Evolutionary conservation across 2,888 invertebrate genomes (phyloP), one percentile per base, ranked within the genome.

Genomic region (Stomorhina lunata): DNA sequence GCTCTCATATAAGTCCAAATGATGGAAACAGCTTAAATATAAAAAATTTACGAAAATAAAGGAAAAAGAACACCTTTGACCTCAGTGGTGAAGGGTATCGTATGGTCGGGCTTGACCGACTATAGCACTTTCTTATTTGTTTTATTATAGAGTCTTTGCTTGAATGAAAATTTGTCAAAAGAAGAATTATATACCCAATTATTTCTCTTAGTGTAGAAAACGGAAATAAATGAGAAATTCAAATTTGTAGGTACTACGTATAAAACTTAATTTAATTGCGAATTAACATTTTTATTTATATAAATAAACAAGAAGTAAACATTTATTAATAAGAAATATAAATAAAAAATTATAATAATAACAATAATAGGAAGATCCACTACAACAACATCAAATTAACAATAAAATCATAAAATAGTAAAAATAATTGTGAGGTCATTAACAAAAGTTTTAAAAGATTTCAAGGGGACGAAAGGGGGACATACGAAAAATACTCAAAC

Each of bases 371-470:
- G 6, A 15, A 15, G 6, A 40, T 22, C 15, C n/a, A 55, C 6
- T 71, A 63, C 20, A 37, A 63, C 15, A 37, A 53, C 9, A 50
- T 29, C 2, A 29, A 53, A n/a, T 6, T 2, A 34, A 2, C 25
- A 45, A 71, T 15, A 27, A 57, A 53, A 53, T 5, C n/a, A 68
- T 61, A 65, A 48, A 69, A 66, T 72, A 79, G 59, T 83, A 83
- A 86, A 84, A 84, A 84, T 85, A 85, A 84, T 85, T 85, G 66
- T 86, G 86, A 86, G 85, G 78, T 86, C 86, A 86, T 86, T 81
- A 81, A 53, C 57, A 71, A 73, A n/a, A 9, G 32, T 20, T 17
- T n/a, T 29, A 50, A 45, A 29, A 37, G n/a, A 69, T n/a, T n/a
- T n/a, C n/a, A n/a, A n/a, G n/a, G 40, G 20, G 15, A 4, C 29